Evolutionary conservation across 2,113 vertebrate species (phyloP), one percentile per base, ranked within the genome.

Genomic region (Corythoichthys haematopterus): DNA sequence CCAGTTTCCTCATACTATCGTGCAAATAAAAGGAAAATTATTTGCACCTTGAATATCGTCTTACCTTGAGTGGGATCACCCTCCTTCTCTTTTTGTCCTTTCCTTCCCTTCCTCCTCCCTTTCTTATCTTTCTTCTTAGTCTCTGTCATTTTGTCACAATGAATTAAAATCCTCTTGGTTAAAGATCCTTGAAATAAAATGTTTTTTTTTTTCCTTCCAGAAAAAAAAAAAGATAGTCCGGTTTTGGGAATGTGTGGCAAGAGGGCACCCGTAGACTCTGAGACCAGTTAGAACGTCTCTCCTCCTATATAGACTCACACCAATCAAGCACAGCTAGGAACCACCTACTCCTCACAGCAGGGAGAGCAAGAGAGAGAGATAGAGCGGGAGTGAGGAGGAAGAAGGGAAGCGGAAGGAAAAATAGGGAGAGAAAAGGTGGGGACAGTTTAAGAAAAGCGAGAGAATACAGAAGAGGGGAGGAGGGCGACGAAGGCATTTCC

Each of bases 291-390:
- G 79, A 88, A 83, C 62, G 64, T 61, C 83, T 90, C 85, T 86
- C 75, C 89, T 88, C 80, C 89, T 92, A 90, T 92, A 90, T 91
- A 93, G 80, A 89, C 89, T 90, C 84, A 79, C 81, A 83, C 88
- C 85, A 89, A 92, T 91, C 88, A 91, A 83, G 80, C 77, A 72
- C 43, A 76, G 67, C 64, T 76, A 85, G 90, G 86, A 89, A 88
- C 90, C 89, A 91, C 90, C 90, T 92, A 87, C 90, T 92, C 82
- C 78, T 82, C 81, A 77, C 77, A 84, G 72, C 77, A 71, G 75
- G 85, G 86, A 71, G 70, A 47, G 63, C 74, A 76, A 64, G 76
- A 70, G 76, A 72, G 74, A 48, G 81, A 57, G 68, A 37, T 63
- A 36, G 72, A 57, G 45, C 55, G 65, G 50, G 69, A 55, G 57